Percentiles rank a stretch among this genome's conserved stretches.
These are phyloP conservation scores for Drosophila paulistorum DNA, from an alignment of 1,140 invertebrate genomes.

Conservation along the genomic window DNA sequence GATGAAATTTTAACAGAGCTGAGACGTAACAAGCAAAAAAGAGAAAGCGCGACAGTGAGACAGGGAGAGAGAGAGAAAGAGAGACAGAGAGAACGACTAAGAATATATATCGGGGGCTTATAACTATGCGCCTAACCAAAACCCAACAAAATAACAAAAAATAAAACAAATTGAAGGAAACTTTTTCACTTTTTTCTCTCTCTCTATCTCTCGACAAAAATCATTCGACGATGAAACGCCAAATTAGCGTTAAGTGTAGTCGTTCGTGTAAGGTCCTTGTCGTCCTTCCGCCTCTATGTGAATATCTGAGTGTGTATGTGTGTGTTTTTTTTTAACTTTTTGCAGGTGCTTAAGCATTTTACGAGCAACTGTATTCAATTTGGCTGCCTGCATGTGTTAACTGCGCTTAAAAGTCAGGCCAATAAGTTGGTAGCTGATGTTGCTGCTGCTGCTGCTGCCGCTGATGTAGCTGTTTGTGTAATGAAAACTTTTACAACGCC, in stretches of 20 bases:
- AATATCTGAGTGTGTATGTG: constrained; percentile 25
- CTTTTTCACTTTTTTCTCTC: constrained; percentile 8
- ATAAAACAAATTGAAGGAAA: constrained; percentile 8
- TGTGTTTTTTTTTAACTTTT: constrained; percentile 50
- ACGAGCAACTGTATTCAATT: constrained; percentile 79
- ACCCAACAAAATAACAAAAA: constrained; percentile 23
- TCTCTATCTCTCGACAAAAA: constrained; percentile 47
- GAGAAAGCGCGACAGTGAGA: constrained; percentile 36
- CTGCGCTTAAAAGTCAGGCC: constrained; percentile 78
- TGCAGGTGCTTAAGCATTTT: constrained; percentile 79
- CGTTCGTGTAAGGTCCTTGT: constrained; percentile 37
- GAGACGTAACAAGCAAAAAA: constrained; percentile 2
- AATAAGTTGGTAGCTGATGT: constrained; percentile 64
- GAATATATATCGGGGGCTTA: constrained; percentile 14
- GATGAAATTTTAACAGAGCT: constrained; percentile 70
- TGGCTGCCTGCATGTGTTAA: constrained; percentile 69
- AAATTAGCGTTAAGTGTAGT: constrained; percentile 75
- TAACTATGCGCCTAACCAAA: constrained; percentile 34
- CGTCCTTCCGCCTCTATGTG: constrained; percentile 28
- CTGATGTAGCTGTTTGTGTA: constrained; percentile 70
- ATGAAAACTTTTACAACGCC: constrained; percentile 81
- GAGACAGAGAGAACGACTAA: constrained; percentile 1
- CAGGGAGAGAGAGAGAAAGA: constrained; percentile 46
- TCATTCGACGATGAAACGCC: constrained; percentile 73
- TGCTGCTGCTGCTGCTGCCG: constrained; percentile 45